Evolutionary conservation across 2,797 vertebrate species (phyloP), one percentile per base, ranked within the genome.

Genomic region (Myotis daubentonii): DNA sequence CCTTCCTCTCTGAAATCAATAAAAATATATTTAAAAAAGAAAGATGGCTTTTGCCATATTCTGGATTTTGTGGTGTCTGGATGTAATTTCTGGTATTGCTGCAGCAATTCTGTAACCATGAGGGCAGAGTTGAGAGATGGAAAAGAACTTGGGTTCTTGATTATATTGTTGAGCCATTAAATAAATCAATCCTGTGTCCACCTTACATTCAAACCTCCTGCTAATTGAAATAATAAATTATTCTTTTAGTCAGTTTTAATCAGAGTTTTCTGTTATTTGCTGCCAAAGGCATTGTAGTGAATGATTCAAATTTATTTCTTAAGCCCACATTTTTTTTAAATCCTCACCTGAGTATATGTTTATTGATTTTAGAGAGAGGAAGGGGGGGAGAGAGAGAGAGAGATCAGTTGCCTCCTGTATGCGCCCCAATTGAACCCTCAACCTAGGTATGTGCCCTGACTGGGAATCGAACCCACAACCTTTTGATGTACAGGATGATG

Each of bases 251-350:
- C n/a, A 44, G 16, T 65, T 88, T 94, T 81, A 62, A 66, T 53
- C 25, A 57, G 44, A 78, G 10, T 62, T 94, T 79, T 79, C 62
- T 53, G 22, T 76, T 89, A 70, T 74, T 85, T 28, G 70, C 41
- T 75, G 51, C 28, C 12, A 79, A 84, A 83, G n/a, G 20, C 25
- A 71, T 81, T 68, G 12, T 78, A 86, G 20, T 41, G n/a, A 75
- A 33, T 53, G 49, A 49, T 71, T 81, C 57, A 82, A 38, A 71
- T 86, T 80, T 65, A 62, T 71, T 92, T 89, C 81, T 96, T 89
- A 89, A 89, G 53, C n/a, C 28, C 53, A 82, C 60, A 66, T 8
- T 66, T 66, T 33, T 33, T 3, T 53, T 20, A 47, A 66, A 66
- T 66, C n/a, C 30, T 66, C n/a, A 66, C 30, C 30, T 1, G n/a